phyloP scores from a whole-genome alignment of 2,888 invertebrate species.

The Drosophila nigritarsus region DNA sequence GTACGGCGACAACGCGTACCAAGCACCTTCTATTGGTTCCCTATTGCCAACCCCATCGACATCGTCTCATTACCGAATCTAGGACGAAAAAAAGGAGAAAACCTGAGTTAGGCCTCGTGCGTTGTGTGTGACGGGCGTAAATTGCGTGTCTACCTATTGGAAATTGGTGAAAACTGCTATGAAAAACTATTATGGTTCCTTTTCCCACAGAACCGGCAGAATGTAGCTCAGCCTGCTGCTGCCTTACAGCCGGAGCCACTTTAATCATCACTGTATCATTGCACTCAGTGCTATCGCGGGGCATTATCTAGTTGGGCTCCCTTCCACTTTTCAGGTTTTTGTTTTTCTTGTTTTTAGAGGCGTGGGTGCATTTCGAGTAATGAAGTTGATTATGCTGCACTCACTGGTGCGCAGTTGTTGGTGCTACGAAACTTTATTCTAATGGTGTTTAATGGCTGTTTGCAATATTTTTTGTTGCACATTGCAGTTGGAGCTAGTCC shows the following conservation, averaged over 20 bases:
- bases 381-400: conserved; percentile 53
- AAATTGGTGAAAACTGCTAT: conserved; percentile 49
- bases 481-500: conserved; percentile 33
- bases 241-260: conserved; percentile 3
- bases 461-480: conserved; percentile 47
- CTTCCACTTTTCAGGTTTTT: conserved; percentile 17
- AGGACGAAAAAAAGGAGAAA: neutral
- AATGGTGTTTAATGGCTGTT: conserved; percentile 67
- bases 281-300: conserved; percentile 40
- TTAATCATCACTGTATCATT: conserved; percentile 51
- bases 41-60: neutral
- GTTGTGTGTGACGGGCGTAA: conserved; percentile 48
- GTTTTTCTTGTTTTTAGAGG: conserved; percentile 6
- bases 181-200: conserved; percentile 37
- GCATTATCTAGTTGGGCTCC: conserved; percentile 40
- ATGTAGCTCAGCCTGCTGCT: neutral
- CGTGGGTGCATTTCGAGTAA: conserved; percentile 68
- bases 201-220: conserved; percentile 25
- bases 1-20: conserved; percentile 72
- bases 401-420: neutral
- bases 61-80: conserved; percentile 57
- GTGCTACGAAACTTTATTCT: conserved; percentile 38
- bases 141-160: conserved; percentile 69
- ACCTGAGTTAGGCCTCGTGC: conserved; percentile 29
- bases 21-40: conserved; percentile 56